Evolutionary conservation across 2,113 vertebrate genomes (phyloP).

Genomic region (Atlantisia rogersi): DNA sequence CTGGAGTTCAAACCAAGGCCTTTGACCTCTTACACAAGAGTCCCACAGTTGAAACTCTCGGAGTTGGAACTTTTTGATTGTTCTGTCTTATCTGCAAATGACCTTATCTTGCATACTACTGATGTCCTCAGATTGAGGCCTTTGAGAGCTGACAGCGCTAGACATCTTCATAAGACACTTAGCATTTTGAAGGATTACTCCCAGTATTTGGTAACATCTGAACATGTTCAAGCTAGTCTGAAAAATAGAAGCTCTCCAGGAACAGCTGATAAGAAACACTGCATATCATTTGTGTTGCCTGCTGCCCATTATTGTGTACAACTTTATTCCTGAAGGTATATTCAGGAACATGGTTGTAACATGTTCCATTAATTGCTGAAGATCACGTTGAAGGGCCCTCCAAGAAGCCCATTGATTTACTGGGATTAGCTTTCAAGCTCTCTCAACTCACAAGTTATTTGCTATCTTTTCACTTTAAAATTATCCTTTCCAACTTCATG

Average conservation of each 20-base stretch:
- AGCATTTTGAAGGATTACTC: neutral
- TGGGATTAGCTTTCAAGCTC: neutral
- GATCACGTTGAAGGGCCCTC: neutral
- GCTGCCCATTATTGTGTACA: neutral
- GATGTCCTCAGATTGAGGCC: neutral
- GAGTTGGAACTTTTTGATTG: neutral
- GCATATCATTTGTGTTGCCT: neutral
- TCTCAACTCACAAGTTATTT: slow-evolving; percentile 13
- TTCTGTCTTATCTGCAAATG: neutral
- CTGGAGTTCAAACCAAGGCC: neutral
- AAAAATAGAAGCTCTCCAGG: neutral
- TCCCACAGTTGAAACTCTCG: neutral
- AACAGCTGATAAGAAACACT: neutral
- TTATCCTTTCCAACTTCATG: neutral
- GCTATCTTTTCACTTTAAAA: neutral
- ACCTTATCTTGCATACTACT: neutral
- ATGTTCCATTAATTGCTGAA: slow-evolving; percentile 20
- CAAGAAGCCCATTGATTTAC: neutral
- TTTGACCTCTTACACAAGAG: neutral
- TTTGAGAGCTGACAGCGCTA: neutral
- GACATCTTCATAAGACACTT: neutral
- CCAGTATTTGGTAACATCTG: neutral
- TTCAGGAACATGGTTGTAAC: neutral
- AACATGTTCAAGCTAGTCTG: neutral
- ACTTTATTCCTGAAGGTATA: neutral